Conservation (phyloP, 1,140 invertebrate species). For the Scaptomyza montana region DNA sequence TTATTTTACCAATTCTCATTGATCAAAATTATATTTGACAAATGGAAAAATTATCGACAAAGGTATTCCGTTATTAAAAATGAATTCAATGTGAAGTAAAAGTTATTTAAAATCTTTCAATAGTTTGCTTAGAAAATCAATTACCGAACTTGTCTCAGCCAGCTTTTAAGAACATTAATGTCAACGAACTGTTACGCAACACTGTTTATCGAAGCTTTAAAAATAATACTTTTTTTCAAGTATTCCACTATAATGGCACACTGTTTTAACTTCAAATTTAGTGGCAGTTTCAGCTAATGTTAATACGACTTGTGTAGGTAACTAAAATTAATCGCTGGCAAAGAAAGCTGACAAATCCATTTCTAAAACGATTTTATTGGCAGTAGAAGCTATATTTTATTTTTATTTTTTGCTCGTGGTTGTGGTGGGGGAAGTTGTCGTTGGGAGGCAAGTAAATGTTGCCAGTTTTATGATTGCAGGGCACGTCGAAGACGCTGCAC, state of each 20-base stretch:
- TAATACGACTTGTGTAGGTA: constrained; percentile 18
- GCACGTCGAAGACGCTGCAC: constrained; percentile 65
- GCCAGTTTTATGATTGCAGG: constrained; percentile 66
- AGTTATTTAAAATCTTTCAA: too few species aligned
- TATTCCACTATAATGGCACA: too few species aligned
- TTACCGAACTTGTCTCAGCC: too few species aligned
- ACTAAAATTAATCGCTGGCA: constrained; percentile 52
- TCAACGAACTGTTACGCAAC: neutral
- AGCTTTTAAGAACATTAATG: too few species aligned
- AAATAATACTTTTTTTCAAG: too few species aligned
- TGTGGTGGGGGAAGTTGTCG: neutral
- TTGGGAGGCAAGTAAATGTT: constrained; percentile 1
- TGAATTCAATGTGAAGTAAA: too few species aligned
- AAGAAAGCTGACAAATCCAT: constrained; percentile 45
- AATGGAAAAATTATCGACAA: too few species aligned
- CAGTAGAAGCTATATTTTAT: constrained; percentile 21
- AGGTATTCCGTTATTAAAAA: too few species aligned
- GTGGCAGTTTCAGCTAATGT: constrained; percentile 12
- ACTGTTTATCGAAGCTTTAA: neutral
- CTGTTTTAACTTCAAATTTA: neutral
- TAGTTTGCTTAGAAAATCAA: too few species aligned
- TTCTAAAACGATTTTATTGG: constrained; percentile 48
- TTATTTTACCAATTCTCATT: too few species aligned
- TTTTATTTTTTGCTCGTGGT: constrained; percentile 1
- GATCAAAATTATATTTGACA: too few species aligned